phyloP scores from a whole-genome alignment of 2,113 vertebrate genomes.

The Illadopsis cleaveri region DNA sequence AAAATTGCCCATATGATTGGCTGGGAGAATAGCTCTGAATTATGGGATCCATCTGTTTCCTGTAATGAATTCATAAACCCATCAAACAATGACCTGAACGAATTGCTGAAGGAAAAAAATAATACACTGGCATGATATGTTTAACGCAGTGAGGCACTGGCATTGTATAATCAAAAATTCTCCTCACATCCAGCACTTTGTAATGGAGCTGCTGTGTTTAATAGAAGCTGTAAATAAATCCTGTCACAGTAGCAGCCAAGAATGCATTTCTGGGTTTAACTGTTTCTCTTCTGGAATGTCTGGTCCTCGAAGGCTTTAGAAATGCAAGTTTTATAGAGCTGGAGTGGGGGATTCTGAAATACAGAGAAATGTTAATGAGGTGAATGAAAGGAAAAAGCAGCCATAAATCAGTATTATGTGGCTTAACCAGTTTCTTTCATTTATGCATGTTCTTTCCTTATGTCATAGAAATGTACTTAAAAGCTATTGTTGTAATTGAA shows the following conservation, averaged over 20 bases:
- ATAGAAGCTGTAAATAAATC: constrained; percentile 71
- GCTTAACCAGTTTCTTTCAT: constrained; percentile 63
- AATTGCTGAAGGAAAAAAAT: constrained; percentile 66
- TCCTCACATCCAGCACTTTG: constrained; percentile 80
- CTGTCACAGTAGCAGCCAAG: constrained; percentile 70
- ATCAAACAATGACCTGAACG: constrained; percentile 76
- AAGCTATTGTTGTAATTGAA: constrained; percentile 72
- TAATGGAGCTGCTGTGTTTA: constrained; percentile 78
- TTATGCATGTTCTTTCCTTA: constrained; percentile 60
- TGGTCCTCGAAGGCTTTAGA: constrained; percentile 7
- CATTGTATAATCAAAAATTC: constrained; percentile 84
- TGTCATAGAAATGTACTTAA: constrained; percentile 67
- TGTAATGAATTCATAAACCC: constrained; percentile 78
- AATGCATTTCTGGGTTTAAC: constrained; percentile 68
- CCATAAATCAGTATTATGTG: constrained; percentile 57
- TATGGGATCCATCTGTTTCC: constrained; percentile 75
- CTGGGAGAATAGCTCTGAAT: constrained; percentile 72
- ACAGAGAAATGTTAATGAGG: constrained; percentile 22
- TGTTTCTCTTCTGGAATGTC: constrained; percentile 62
- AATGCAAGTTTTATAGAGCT: background rate
- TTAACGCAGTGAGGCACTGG: constrained; percentile 61
- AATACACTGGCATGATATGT: constrained; percentile 63
- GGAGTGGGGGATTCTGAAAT: constrained; percentile 4
- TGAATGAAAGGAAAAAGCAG: constrained; percentile 54
- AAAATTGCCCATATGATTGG: constrained; percentile 57